These are phyloP conservation scores for Nannoperca obscura DNA, from an alignment of 2,797 vertebrate species.

Conservation along the genomic window DNA sequence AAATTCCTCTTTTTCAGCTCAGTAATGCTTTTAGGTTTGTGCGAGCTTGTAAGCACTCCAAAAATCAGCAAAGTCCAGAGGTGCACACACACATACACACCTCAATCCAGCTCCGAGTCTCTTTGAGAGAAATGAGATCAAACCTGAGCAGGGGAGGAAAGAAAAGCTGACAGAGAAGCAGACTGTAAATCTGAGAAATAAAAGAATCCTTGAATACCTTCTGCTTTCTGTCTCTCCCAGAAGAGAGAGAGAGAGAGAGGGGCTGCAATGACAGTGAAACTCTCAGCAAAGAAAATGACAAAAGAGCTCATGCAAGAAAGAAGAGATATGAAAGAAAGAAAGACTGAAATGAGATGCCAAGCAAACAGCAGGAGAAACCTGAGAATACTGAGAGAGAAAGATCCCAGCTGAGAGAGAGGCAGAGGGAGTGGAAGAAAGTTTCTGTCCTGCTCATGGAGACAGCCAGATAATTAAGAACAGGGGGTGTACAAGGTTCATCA, in stretches of 20 bases:
- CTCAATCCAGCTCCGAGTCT: constrained; percentile 7
- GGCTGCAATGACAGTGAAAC: constrained; percentile 5
- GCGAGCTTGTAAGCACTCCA: background rate
- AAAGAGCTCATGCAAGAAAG: constrained; percentile 12
- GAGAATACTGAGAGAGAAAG: constrained; percentile 22
- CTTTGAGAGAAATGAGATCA: constrained; percentile 46
- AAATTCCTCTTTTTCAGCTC: background rate
- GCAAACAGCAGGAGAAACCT: background rate
- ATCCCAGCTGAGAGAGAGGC: background rate
- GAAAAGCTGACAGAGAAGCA: constrained; percentile 20
- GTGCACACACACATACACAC: background rate
- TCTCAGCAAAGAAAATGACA: background rate
- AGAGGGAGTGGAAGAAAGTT: constrained; percentile 1
- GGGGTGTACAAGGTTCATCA: constrained; percentile 35
- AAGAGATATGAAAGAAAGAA: constrained; percentile 3
- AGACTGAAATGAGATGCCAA: background rate
- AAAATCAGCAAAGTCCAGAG: background rate
- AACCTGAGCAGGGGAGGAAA: constrained; percentile 22
- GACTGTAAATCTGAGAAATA: constrained; percentile 36
- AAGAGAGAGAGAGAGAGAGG: constrained; percentile 3
- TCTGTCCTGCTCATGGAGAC: constrained; percentile 37
- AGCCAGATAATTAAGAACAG: constrained; percentile 44
- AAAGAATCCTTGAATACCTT: constrained; percentile 40
- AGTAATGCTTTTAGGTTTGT: background rate
- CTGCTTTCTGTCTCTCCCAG: constrained; percentile 6